Base-by-base conservation (phyloP, 2,797 vertebrate genomes). In the Phaenicophaeus curvirostris region DNA sequence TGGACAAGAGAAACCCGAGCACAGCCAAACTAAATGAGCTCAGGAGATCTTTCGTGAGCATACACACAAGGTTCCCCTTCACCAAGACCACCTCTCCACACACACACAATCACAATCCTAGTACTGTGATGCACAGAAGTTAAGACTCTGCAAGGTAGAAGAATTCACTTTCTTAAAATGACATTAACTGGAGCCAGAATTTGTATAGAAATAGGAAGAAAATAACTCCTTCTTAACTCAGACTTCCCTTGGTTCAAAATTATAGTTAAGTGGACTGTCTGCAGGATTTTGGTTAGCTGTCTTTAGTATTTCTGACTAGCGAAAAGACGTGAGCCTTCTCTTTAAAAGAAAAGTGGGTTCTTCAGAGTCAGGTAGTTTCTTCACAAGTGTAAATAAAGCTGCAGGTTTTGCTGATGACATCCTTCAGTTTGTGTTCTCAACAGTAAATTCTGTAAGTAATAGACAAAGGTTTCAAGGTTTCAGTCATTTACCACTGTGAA, bases 401-500 rank as follows among this genome's bases (percentile, higher is more conserved):
- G 27, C 46, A 80, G 58, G 66, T 92, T 90, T 91, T 91, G 41
- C 66, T 1, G 5, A 25, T 74, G 78, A 44, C 54, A 93, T 89
- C 35, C 57, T 80, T 93, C 67, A 53, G 20, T 66, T 85, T 89
- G 39, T 84, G 30, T 93, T 94, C 69, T 95, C 76, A 76, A n/a
- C 57, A 94, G 55, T 76, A 73, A 92, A 82, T 93, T 86, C 62
- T 57, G 18, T 75, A 50, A 76, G 62, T 83, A 89, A 58, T n/a
- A 54, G 59, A 50, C 39, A 82, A 85, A 75, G n/a, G 18, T 87
- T 95, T 94, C 66, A 90, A 53, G 33, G 54, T 76, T 35, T 86
- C 48, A 69, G 11, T 13, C 23, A 1, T 84, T 92, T 86, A 72
- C 48, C 9, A 30, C 41, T 89, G 75, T 61, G 79, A 89, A 78